Conservation (phyloP, 2,797 vertebrate genomes). For the Leptatherina wallacei region DNA sequence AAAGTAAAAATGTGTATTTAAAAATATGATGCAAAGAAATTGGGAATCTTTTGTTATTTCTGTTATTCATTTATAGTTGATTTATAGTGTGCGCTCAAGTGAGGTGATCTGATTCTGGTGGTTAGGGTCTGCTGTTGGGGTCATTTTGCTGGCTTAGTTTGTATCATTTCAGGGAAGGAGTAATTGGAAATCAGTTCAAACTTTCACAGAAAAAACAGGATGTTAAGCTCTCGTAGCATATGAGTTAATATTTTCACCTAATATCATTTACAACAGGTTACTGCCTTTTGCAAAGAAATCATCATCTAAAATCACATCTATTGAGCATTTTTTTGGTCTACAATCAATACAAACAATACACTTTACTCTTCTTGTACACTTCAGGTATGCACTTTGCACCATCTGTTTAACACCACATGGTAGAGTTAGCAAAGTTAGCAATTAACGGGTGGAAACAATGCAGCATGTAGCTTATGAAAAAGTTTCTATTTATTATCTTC, state of each 20-base stretch:
- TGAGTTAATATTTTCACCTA: too few relatives aligned
- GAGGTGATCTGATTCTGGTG: neutral
- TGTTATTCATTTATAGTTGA: too few relatives aligned
- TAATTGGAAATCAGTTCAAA: neutral
- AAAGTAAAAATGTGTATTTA: neutral
- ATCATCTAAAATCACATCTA: too few relatives aligned
- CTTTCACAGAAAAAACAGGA: too few relatives aligned
- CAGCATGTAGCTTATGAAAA: neutral
- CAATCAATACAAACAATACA: neutral
- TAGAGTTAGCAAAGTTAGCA: neutral
- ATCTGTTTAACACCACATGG: neutral
- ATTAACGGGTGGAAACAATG: neutral
- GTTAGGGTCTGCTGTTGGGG: neutral
- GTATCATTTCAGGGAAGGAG: neutral
- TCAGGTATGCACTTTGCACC: rapidly evolving
- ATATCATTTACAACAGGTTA: too few relatives aligned
- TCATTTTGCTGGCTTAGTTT: neutral
- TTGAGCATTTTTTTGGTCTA: neutral
- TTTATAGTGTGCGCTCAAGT: neutral
- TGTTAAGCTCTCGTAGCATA: too few relatives aligned
- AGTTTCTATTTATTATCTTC: neutral
- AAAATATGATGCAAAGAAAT: slow-evolving; percentile 3
- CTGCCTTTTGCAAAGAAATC: too few relatives aligned
- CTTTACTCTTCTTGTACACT: neutral
- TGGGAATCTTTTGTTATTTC: too few relatives aligned